Conservation (phyloP, 2,797 vertebrate genomes). For the Sciurus vulgaris region DNA sequence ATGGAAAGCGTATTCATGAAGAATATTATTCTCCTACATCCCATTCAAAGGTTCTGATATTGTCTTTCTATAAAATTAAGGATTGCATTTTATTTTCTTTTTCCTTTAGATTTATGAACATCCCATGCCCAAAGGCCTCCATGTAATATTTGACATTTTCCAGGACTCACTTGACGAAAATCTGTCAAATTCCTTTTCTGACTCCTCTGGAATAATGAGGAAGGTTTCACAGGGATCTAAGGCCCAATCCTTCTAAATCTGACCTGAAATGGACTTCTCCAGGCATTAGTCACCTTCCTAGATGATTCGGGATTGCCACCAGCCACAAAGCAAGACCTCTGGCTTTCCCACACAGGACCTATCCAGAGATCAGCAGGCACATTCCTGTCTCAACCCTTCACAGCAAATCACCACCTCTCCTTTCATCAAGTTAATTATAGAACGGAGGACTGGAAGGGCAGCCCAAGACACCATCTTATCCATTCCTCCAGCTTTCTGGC, state of each 20-base stretch:
- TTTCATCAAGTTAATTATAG: constrained; percentile 82
- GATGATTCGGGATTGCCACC: not conserved
- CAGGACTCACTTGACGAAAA: constrained; percentile 14
- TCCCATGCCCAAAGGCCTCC: not conserved
- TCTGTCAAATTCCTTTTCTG: constrained; percentile 30
- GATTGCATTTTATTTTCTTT: not conserved
- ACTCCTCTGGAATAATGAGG: not conserved
- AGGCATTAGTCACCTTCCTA: not conserved
- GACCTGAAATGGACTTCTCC: constrained; percentile 7
- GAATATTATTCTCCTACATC: constrained; percentile 7
- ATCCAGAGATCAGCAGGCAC: constrained; percentile 67
- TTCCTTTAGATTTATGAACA: constrained; percentile 11
- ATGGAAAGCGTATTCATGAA: not conserved
- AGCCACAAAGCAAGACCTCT: constrained; percentile 53
- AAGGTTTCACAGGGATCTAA: not conserved
- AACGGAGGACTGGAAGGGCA: constrained; percentile 66
- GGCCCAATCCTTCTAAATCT: not conserved
- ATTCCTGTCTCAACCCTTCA: constrained; percentile 75
- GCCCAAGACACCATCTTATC: constrained; percentile 55
- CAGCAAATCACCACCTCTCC: constrained; percentile 57
- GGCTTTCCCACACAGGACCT: constrained; percentile 64
- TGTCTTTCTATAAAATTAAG: constrained; percentile 45
- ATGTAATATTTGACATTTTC: constrained; percentile 29
- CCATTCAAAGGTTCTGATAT: not conserved
- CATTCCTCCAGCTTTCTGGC: constrained; percentile 64